Evolutionary conservation across 2,888 invertebrate genomes (phyloP).

Genomic region (Linnaemya vulpina): DNA sequence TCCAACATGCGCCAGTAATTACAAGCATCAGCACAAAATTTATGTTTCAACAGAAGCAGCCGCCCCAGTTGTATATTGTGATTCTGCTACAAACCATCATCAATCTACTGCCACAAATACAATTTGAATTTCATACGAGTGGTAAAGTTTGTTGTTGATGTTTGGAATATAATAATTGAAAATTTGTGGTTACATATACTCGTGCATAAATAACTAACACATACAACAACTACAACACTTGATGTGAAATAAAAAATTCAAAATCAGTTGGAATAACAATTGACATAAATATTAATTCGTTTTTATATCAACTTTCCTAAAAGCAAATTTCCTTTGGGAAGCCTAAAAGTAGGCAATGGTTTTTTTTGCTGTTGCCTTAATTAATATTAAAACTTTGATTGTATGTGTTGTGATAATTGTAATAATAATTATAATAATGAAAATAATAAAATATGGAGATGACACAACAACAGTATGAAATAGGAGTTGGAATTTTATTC

Average conservation of each 20-base stretch:
- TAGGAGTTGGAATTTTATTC: not conserved
- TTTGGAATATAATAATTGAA: conserved; percentile 56
- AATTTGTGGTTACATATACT: conserved; percentile 43
- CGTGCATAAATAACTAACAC: not conserved
- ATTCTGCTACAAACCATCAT: not conserved
- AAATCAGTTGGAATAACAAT: conserved; percentile 20
- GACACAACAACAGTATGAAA: not conserved
- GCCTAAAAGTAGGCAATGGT: conserved; percentile 2
- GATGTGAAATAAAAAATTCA: conserved; percentile 19
- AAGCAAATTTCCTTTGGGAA: not conserved
- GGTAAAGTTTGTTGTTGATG: conserved; percentile 10
- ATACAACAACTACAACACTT: conserved; percentile 1
- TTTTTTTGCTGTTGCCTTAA: not conserved
- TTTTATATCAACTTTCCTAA: not conserved
- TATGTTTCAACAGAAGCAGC: conserved; percentile 3
- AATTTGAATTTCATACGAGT: conserved; percentile 30
- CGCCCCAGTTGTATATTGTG: not conserved
- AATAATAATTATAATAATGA: not conserved
- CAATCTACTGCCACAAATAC: conserved; percentile 3
- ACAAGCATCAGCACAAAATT: conserved; percentile 39
- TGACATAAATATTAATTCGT: conserved; percentile 41
- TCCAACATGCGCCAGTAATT: conserved; percentile 13
- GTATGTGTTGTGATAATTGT: not conserved
- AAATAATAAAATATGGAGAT: not conserved
- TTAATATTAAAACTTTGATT: not conserved